Evolutionary conservation across 2,888 invertebrate genomes (phyloP).

Genomic region (Drosophila longiperda): DNA sequence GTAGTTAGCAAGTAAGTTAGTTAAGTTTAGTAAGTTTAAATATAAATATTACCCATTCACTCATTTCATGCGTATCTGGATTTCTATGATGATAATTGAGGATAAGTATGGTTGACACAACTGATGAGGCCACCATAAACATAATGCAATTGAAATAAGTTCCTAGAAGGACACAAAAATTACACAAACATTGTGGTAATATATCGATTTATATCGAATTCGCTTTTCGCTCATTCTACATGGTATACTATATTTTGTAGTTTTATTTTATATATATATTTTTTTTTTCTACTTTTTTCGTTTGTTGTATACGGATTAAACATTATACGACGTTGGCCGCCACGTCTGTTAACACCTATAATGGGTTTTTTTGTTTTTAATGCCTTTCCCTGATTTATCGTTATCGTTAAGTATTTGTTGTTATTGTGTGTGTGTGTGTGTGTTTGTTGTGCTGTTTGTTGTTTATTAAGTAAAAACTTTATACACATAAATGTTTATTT

Average conservation of each 20-base stretch:
- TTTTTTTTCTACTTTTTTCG: slow-evolving; percentile 5
- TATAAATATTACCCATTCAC: slow-evolving; percentile 93
- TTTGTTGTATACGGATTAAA: not conserved
- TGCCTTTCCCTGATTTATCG: slow-evolving; percentile 11
- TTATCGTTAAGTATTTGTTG: slow-evolving; percentile 29
- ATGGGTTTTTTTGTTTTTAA: not conserved
- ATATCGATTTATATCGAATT: slow-evolving; percentile 56
- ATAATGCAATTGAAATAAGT: slow-evolving; percentile 99
- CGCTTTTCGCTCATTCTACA: slow-evolving; percentile 35
- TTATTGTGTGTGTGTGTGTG: slow-evolving; percentile 24
- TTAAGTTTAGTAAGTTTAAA: slow-evolving; percentile 73
- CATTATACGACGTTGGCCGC: slow-evolving; percentile 10
- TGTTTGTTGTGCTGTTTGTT: slow-evolving; percentile 43
- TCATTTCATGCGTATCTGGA: slow-evolving; percentile 98
- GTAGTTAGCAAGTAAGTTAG: slow-evolving; percentile 71
- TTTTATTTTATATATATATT: not conserved
- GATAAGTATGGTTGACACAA: slow-evolving; percentile 98
- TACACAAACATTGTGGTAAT: slow-evolving; percentile 84
- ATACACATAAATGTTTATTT: slow-evolving; percentile 31
- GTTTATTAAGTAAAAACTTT: slow-evolving; percentile 33
- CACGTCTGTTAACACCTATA: slow-evolving; percentile 10
- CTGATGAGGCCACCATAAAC: slow-evolving; percentile 99
- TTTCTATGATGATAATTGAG: slow-evolving; percentile 99
- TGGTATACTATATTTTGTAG: slow-evolving; percentile 21
- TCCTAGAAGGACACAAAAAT: slow-evolving; percentile 88